A percentile compares a stretch with the other conserved stretches of the same genome.
These are phyloP conservation scores for Probaryconus sp. DNA, from an alignment of 1,140 invertebrate species.

Conservation along the genomic window DNA sequence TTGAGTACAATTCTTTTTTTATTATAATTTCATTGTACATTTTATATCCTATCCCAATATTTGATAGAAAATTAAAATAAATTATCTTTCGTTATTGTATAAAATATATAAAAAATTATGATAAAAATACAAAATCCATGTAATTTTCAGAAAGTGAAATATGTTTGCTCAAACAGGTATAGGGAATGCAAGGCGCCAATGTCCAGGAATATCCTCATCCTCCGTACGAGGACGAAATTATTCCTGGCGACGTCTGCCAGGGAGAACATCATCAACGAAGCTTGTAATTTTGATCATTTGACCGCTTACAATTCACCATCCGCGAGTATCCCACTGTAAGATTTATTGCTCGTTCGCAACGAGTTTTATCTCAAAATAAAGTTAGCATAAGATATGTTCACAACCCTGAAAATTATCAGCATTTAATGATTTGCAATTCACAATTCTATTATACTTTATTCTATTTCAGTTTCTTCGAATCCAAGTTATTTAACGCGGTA, in stretches of 20 bases:
- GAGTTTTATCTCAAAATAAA: slow-evolving; percentile 52
- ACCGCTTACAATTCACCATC: slow-evolving; percentile 73
- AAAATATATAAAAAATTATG: slow-evolving; percentile 6
- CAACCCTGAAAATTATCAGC: slow-evolving; percentile 52
- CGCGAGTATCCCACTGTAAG: slow-evolving; percentile 68
- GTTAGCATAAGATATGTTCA: slow-evolving; percentile 57
- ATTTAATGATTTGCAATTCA: slow-evolving; percentile 48
- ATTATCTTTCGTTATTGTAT: neutral
- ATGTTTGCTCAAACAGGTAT: slow-evolving; percentile 53
- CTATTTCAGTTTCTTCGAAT: slow-evolving; percentile 9
- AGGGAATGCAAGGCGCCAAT: slow-evolving; percentile 26
- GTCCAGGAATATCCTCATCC: slow-evolving; percentile 33
- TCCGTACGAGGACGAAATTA: slow-evolving; percentile 49
- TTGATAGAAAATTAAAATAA: too few species aligned
- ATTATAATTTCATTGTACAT: too few species aligned
- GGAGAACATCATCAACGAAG: slow-evolving; percentile 74
- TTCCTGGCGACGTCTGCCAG: slow-evolving; percentile 60
- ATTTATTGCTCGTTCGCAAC: slow-evolving; percentile 71
- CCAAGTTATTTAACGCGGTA: too few species aligned
- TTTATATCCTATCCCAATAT: too few species aligned
- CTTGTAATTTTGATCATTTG: slow-evolving; percentile 78
- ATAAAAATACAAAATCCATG: neutral
- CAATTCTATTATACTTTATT: too few species aligned
- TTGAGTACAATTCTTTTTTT: too few species aligned
- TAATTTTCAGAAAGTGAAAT: slow-evolving; percentile 29